Conservation (phyloP, 2,888 invertebrate species). For the Tromatobia lineatoria region DNA sequence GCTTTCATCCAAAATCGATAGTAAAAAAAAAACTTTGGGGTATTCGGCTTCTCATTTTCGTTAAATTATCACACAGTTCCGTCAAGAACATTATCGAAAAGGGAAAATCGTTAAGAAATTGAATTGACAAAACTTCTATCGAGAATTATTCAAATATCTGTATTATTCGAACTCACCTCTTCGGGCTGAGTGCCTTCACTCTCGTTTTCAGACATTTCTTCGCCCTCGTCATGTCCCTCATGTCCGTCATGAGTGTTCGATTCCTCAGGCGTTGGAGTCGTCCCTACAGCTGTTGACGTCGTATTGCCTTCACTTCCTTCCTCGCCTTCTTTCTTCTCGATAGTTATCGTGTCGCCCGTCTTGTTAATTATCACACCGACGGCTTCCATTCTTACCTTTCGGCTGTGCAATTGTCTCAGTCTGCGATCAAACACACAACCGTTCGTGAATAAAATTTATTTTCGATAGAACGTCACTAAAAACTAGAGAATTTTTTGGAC, state of each 20-base stretch:
- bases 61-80: neutral
- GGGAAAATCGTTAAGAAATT: conserved; percentile 10
- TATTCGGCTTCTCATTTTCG: neutral
- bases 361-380: conserved; percentile 85
- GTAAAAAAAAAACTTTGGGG: too few species aligned
- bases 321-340: conserved; percentile 82
- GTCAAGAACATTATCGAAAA: neutral
- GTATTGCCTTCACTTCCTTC: conserved; percentile 76
- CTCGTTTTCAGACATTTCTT: conserved; percentile 93
- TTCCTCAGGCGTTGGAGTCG: conserved; percentile 87
- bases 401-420: conserved; percentile 90
- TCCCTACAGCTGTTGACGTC: conserved; percentile 82
- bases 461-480: neutral
- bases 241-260: conserved; percentile 86
- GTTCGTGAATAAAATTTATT: conserved; percentile 32
- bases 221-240: conserved; percentile 88
- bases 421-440: conserved; percentile 81
- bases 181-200: conserved; percentile 95
- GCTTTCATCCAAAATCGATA: too few species aligned
- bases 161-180: conserved; percentile 87
- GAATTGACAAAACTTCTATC: conserved; percentile 64
- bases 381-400: conserved; percentile 92
- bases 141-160: neutral
- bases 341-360: conserved; percentile 83
- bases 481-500: too few species aligned